Conservation (phyloP, 2,888 invertebrate species). For the Hyposoter dolosus region DNA sequence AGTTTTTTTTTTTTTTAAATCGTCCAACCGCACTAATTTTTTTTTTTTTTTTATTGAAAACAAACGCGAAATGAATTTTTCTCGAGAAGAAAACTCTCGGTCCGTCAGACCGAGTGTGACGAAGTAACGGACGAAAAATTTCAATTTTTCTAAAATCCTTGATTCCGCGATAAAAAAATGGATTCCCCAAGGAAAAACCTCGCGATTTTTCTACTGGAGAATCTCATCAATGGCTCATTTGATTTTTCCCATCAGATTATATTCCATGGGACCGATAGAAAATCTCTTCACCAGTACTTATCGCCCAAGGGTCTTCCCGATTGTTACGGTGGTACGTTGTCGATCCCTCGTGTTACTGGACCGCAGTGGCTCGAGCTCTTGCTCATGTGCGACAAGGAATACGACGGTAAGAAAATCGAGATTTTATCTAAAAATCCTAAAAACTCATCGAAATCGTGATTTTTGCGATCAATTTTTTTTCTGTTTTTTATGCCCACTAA, state of each 20-base stretch:
- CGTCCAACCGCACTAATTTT: no score
- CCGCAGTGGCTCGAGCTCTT: conserved; percentile 91
- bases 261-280: conserved; percentile 92
- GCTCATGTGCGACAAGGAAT: conserved; percentile 90
- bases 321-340: conserved; percentile 90
- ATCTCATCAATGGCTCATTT: no score
- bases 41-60: no score
- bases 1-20: no score
- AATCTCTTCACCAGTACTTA: conserved; percentile 90
- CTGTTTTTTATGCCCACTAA: neutral
- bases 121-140: no score
- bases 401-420: conserved; percentile 86
- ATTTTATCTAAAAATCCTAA: neutral
- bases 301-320: conserved; percentile 90
- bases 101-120: no score
- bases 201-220: no score
- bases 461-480: neutral
- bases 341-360: conserved; percentile 89
- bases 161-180: no score
- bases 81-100: no score
- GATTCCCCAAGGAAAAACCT: no score
- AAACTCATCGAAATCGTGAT: neutral
- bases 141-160: no score
- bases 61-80: no score
- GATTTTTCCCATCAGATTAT: conserved; percentile 85